Evolutionary conservation across 2,888 invertebrate genomes (phyloP).

Genomic region (Andricus quercusramuli): DNA sequence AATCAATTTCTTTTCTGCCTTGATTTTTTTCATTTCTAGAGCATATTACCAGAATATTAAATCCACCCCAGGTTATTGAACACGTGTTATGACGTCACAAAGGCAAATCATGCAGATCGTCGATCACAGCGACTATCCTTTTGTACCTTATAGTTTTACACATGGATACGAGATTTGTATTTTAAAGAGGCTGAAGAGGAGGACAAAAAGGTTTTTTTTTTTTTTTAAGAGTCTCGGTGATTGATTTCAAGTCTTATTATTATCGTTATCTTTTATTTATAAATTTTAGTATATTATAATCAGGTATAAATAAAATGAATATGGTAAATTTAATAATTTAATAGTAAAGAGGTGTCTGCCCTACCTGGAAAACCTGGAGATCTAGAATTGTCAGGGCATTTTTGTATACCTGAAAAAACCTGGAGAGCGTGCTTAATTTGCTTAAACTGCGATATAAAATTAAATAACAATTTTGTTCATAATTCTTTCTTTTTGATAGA

Average conservation of each 20-base stretch:
- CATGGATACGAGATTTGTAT: constrained; percentile 33
- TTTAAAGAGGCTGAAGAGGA: constrained; percentile 30
- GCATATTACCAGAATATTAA: constrained; percentile 30
- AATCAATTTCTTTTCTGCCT: constrained; percentile 6
- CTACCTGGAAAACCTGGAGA: too few species aligned
- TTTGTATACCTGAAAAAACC: too few species aligned
- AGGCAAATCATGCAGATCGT: constrained; percentile 75
- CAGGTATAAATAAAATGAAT: too few species aligned
- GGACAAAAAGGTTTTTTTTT: constrained; percentile 24
- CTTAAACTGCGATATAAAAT: too few species aligned
- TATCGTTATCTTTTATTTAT: not conserved
- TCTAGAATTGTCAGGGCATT: too few species aligned
- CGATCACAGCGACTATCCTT: constrained; percentile 71
- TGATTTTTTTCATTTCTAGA: constrained; percentile 26
- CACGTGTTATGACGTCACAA: constrained; percentile 76
- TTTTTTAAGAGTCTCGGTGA: not conserved
- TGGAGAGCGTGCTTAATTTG: too few species aligned
- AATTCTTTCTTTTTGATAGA: too few species aligned
- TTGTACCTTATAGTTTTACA: constrained; percentile 44
- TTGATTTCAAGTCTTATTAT: constrained; percentile 1
- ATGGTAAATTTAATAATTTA: too few species aligned
- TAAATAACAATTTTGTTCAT: too few species aligned
- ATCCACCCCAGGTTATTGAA: constrained; percentile 39
- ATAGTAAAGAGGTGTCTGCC: too few species aligned
- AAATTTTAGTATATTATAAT: not conserved